Conservation (phyloP, 2,113 vertebrate genomes). For the Ctenomys sociabilis region DNA sequence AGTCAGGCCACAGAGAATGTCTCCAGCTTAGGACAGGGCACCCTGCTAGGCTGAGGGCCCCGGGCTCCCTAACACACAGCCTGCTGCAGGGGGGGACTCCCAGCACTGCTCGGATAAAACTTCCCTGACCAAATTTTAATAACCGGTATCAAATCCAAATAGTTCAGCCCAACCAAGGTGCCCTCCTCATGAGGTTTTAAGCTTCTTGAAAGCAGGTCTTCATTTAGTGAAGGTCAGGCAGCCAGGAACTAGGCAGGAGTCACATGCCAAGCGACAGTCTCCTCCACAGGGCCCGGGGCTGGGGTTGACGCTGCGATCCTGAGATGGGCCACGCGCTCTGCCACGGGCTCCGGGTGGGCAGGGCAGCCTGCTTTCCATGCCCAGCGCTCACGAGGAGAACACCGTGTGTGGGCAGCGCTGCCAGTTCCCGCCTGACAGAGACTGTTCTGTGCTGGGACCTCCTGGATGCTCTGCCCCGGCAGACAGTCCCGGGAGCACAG, state of each 20-base stretch:
- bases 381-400: background rate
- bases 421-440: background rate
- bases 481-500: background rate
- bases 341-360: background rate
- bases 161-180: background rate
- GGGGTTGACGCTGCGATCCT: accelerated
- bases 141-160: background rate
- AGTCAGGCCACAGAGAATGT: background rate
- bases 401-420: accelerated
- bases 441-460: background rate
- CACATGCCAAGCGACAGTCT: background rate
- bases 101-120: background rate
- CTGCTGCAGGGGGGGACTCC: background rate
- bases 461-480: background rate
- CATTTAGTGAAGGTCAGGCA: background rate
- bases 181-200: background rate
- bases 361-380: background rate
- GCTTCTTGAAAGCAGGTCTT: background rate
- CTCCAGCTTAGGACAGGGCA: background rate
- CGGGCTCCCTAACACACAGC: background rate
- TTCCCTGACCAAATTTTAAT: background rate
- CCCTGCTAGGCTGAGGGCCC: background rate
- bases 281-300: too few relatives aligned
- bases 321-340: background rate
- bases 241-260: background rate